Evolutionary conservation across 2,113 vertebrate species (phyloP).

Genomic region (Dinomys branickii): DNA sequence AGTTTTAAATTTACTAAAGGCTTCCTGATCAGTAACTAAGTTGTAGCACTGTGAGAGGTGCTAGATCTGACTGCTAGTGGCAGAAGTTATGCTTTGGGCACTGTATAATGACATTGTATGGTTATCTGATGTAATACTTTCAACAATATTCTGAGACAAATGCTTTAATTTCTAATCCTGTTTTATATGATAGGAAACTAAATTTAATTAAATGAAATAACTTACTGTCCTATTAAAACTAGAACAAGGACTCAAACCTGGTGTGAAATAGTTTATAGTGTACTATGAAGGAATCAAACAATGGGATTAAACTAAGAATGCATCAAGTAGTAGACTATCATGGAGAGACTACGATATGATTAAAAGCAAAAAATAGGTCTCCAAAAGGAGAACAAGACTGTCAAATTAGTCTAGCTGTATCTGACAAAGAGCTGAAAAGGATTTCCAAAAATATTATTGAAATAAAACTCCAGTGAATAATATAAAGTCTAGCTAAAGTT

Average conservation of each 20-base stretch:
- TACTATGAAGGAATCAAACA: neutral
- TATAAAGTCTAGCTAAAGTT: neutral
- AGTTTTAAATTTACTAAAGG: neutral
- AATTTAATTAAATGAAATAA: constrained; percentile 26
- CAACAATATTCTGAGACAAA: neutral
- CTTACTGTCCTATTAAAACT: neutral
- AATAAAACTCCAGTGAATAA: neutral
- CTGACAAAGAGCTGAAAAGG: neutral
- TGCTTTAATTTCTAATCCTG: neutral
- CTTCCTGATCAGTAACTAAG: neutral
- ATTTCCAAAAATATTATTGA: neutral
- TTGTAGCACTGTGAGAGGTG: neutral
- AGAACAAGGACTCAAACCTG: neutral
- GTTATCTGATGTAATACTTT: neutral
- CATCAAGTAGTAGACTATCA: neutral
- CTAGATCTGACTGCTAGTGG: neutral
- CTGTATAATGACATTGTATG: neutral
- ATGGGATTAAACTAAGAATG: neutral
- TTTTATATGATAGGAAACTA: neutral
- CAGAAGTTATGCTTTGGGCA: neutral
- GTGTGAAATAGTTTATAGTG: neutral
- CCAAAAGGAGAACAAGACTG: neutral
- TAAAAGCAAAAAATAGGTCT: neutral
- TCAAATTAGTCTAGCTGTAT: neutral
- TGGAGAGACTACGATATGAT: neutral